Evolutionary conservation across 2,797 vertebrate genomes (phyloP).

Genomic region (Champsocephalus gunnari): DNA sequence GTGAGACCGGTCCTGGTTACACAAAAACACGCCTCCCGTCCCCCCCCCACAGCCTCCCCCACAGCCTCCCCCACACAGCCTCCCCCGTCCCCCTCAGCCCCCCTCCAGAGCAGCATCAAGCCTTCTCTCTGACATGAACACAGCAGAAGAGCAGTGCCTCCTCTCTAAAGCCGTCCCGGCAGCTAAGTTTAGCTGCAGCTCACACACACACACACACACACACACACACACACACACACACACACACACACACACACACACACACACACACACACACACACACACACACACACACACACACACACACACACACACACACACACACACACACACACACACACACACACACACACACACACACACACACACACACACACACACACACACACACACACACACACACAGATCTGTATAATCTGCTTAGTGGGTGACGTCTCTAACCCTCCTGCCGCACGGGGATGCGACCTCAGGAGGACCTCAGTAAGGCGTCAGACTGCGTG

Average conservation of each 20-base stretch:
- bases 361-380: too few species aligned
- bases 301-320: conserved; percentile 71
- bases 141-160: too few species aligned
- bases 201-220: background rate
- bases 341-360: too few species aligned
- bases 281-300: too few species aligned
- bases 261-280: conserved; percentile 50
- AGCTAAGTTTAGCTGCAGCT: conserved; percentile 34
- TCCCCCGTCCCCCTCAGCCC: background rate
- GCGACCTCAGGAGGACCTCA: background rate
- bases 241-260: conserved; percentile 63
- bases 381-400: conserved; percentile 67
- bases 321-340: conserved; percentile 19
- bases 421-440: conserved; percentile 80
- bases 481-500: too few species aligned
- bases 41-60: background rate
- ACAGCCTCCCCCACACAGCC: background rate
- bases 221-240: too few species aligned
- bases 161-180: too few species aligned
- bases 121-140: background rate
- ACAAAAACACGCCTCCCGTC: background rate
- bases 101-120: conserved; percentile 8
- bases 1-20: too few species aligned
- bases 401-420: conserved; percentile 87
- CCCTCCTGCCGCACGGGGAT: conserved; percentile 53